A percentile compares a stretch with the other conserved stretches of the same genome.
Conservation (phyloP, 2,888 invertebrate genomes). For the Leucophora obtusa region DNA sequence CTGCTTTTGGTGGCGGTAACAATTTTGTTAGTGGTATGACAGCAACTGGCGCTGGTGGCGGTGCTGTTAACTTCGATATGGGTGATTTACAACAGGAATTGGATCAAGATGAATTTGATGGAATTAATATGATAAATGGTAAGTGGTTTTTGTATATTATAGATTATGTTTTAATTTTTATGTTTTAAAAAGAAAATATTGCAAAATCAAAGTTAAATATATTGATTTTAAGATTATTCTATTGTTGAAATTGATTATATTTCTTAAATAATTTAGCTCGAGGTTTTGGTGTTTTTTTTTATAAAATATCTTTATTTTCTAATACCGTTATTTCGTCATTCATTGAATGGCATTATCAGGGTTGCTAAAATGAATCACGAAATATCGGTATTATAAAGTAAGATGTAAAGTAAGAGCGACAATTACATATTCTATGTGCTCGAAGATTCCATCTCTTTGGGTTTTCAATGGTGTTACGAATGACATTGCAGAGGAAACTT, state of each 20-base stretch:
- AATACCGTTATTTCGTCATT: too few relatives aligned
- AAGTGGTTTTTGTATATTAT: constrained; percentile 64
- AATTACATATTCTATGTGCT: too few relatives aligned
- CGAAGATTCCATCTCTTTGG: too few relatives aligned
- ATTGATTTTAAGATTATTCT: neutral
- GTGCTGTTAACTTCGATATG: constrained; percentile 80
- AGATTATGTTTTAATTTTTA: constrained; percentile 1
- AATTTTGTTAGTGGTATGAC: constrained; percentile 76
- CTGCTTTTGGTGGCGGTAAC: constrained; percentile 70
- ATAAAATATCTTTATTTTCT: too few relatives aligned
- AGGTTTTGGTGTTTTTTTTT: too few relatives aligned
- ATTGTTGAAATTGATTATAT: neutral
- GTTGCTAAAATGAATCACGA: too few relatives aligned
- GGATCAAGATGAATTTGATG: constrained; percentile 85
- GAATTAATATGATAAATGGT: constrained; percentile 82
- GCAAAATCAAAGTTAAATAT: constrained; percentile 8
- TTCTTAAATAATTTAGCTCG: too few relatives aligned
- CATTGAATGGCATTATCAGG: too few relatives aligned
- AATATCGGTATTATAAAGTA: too few relatives aligned
- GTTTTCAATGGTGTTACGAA: too few relatives aligned
- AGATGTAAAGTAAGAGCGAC: too few relatives aligned
- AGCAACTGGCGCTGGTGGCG: constrained; percentile 73
- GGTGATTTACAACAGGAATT: constrained; percentile 83
- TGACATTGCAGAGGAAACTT: too few relatives aligned
- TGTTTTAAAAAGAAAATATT: constrained; percentile 30